Evolutionary conservation across 1,140 invertebrate species (phyloP).

Genomic region (Drosophila varians): DNA sequence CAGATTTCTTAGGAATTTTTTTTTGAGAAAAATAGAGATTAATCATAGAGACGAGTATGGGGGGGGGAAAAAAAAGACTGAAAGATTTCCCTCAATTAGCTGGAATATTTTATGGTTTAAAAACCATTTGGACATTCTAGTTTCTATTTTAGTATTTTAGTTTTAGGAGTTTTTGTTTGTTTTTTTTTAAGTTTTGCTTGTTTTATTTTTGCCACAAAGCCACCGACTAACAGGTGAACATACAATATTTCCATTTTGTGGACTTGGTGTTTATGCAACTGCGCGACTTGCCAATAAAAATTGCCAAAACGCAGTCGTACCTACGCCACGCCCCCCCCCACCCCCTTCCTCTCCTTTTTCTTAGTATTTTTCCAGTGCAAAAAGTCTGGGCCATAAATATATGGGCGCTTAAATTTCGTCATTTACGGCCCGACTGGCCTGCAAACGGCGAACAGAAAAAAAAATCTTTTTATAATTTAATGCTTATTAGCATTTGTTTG

Average conservation of each 20-base stretch:
- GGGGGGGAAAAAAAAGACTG: too few relatives aligned
- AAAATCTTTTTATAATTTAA: slow-evolving; percentile 80
- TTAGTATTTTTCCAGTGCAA: slow-evolving; percentile 73
- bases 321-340: neutral
- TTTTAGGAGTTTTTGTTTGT: slow-evolving; percentile 25
- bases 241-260: slow-evolving; percentile 49
- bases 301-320: slow-evolving; percentile 44
- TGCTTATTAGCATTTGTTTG: slow-evolving; percentile 76
- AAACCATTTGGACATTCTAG: neutral
- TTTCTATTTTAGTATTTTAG: slow-evolving; percentile 32
- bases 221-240: slow-evolving; percentile 34
- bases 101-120: slow-evolving; percentile 57
- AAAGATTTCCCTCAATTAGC: slow-evolving; percentile 64
- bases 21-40: too few relatives aligned
- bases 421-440: slow-evolving; percentile 73
- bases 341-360: neutral
- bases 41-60: too few relatives aligned
- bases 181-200: slow-evolving; percentile 7
- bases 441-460: slow-evolving; percentile 53
- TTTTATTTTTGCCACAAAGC: slow-evolving; percentile 6
- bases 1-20: slow-evolving; percentile 11
- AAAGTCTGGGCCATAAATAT: slow-evolving; percentile 81
- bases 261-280: slow-evolving; percentile 70
- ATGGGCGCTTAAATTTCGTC: slow-evolving; percentile 79
- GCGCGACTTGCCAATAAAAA: slow-evolving; percentile 77